Base-by-base conservation (phyloP, 2,113 vertebrate genomes). In the Colinus virginianus region DNA sequence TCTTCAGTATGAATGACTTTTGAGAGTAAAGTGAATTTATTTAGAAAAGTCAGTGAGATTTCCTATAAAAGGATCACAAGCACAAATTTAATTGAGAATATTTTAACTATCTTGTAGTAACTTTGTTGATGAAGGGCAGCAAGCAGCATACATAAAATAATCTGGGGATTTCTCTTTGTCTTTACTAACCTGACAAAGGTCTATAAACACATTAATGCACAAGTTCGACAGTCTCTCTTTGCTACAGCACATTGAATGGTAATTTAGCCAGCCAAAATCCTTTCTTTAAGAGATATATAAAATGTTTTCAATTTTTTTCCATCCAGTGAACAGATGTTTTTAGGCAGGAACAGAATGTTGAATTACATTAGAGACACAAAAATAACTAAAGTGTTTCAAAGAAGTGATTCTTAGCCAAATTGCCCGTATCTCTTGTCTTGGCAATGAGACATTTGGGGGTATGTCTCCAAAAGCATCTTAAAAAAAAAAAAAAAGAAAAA, bases 251-350 rank as follows among this genome's bases (percentile, higher is more conserved):
- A 66, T 42, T 76, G 15, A 81, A 70, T 38, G 19, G 30, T 43
- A 82, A 68, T 87, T 87, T 87, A 77, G 12, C 21, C 68, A 38
- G n/a, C 69, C 18, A 87, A 10, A 84, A 90, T 64, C 42, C 8
- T 79, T 93, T 89, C 15, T 78, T 92, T 67, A 87, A 71, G 43
- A 84, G 45, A 48, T 63, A 62, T 42, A 62, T 64, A 32, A 86
- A 91, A 81, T 13, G 3, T 48, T 86, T 91, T 77, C 22, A 11
- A 3, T 0, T 87, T 51, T 93, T 69, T 64, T 36, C 55, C 2
- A 5, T 90, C 8, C 66, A 88, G 71, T 68, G 68, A 93, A 87
- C 88, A 93, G 77, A 84, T 91, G 82, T 92, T 97, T 94, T 80
- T 67, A 86, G 67, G 43, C 21, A 82, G 40, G 49, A 94, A 68